phyloP scores from a whole-genome alignment of 2,888 invertebrate species.

The Physocephala rufipes region DNA sequence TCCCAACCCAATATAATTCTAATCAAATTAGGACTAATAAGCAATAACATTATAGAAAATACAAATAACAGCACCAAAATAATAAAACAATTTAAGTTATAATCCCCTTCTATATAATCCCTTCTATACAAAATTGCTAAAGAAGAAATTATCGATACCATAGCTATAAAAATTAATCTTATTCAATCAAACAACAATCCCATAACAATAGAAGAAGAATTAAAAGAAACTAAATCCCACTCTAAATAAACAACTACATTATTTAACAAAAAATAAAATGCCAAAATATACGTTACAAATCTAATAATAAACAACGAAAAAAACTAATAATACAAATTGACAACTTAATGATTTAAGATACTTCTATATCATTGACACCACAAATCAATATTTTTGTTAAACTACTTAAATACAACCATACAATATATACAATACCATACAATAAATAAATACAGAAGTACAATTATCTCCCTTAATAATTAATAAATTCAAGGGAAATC shows the following conservation, averaged over 20 bases:
- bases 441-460: too few relatives aligned
- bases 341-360: slow-evolving; percentile 73
- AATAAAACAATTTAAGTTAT: slow-evolving; percentile 73
- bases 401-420: slow-evolving; percentile 72
- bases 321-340: slow-evolving; percentile 68
- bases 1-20: slow-evolving; percentile 78
- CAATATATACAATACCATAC: too few relatives aligned
- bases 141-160: slow-evolving; percentile 74
- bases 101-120: slow-evolving; percentile 71
- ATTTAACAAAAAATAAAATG: slow-evolving; percentile 68
- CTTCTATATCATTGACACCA: slow-evolving; percentile 70
- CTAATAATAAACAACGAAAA: slow-evolving; percentile 74
- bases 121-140: slow-evolving; percentile 73
- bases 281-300: slow-evolving; percentile 68
- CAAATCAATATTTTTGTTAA: slow-evolving; percentile 77
- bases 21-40: slow-evolving; percentile 71
- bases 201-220: slow-evolving; percentile 67
- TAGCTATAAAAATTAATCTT: slow-evolving; percentile 72
- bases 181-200: too few relatives aligned
- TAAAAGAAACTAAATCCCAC: slow-evolving; percentile 69
- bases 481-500: slow-evolving; percentile 72
- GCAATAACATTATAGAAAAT: slow-evolving; percentile 73
- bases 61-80: slow-evolving; percentile 74
- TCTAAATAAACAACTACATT: slow-evolving; percentile 65
- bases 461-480: slow-evolving; percentile 69